Conservation (phyloP, 2,888 invertebrate genomes). For the Teinopalpus imperialis region DNA sequence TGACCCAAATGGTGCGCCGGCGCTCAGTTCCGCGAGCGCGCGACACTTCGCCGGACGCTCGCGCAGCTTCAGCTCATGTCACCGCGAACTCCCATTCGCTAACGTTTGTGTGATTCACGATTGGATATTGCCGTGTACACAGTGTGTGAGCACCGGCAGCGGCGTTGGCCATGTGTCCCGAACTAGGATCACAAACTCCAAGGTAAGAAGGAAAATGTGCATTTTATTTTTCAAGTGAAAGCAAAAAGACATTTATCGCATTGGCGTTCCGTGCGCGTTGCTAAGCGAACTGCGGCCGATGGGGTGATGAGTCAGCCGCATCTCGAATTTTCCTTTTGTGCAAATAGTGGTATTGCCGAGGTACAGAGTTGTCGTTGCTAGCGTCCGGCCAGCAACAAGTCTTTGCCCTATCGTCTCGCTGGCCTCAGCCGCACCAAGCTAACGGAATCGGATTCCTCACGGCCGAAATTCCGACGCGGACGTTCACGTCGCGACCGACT, state of each 20-base stretch:
- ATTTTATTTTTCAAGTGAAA: constrained; percentile 40
- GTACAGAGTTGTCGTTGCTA: constrained; percentile 46
- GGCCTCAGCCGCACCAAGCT: constrained; percentile 47
- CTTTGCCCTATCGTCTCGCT: constrained; percentile 37
- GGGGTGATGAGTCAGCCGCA: constrained; percentile 69
- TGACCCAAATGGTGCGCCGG: constrained; percentile 79
- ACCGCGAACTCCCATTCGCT: constrained; percentile 45
- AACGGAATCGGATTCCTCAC: constrained; percentile 76
- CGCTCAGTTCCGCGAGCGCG: constrained; percentile 79
- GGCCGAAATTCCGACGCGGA: constrained; percentile 77
- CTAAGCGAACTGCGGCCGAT: constrained; percentile 43
- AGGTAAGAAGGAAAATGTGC: constrained; percentile 58
- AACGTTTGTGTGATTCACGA: constrained; percentile 64
- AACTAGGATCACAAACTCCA: constrained; percentile 46
- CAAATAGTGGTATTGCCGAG: constrained; percentile 58
- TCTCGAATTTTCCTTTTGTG: constrained; percentile 77
- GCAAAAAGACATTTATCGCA: constrained; percentile 37
- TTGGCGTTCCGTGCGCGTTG: constrained; percentile 40
- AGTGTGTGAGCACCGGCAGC: constrained; percentile 61
- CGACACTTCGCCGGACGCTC: constrained; percentile 50
- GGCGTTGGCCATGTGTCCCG: constrained; percentile 45
- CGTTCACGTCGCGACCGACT: constrained; percentile 77
- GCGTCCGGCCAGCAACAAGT: constrained; percentile 37
- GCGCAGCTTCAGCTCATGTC: constrained; percentile 37
- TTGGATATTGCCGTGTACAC: constrained; percentile 70